These are phyloP conservation scores for Gonatopus flavifemur DNA, from an alignment of 1,140 invertebrate genomes.

Conservation along the genomic window DNA sequence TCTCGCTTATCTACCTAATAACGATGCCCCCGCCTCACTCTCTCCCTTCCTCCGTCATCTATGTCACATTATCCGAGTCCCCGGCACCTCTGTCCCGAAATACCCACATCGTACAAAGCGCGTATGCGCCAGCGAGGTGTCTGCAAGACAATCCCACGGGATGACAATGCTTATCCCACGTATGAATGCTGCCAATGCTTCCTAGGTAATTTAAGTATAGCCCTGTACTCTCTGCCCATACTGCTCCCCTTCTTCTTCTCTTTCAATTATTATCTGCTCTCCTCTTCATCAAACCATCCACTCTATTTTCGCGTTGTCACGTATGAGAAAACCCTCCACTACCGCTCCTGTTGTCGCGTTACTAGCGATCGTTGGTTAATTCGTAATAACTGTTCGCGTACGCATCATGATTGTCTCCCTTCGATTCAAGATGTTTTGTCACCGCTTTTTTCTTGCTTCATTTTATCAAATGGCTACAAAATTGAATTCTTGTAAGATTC, in stretches of 20 bases:
- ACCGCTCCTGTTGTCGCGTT: slow-evolving; percentile 9
- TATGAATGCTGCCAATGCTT: slow-evolving; percentile 37
- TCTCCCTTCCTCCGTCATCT: slow-evolving; percentile 13
- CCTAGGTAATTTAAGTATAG: slow-evolving; percentile 44
- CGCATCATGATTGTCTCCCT: neutral
- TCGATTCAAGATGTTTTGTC: neutral
- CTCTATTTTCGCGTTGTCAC: slow-evolving; percentile 8
- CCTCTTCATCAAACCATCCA: slow-evolving; percentile 3
- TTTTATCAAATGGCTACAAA: no score
- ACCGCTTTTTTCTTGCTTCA: neutral
- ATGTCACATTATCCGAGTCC: slow-evolving; percentile 3
- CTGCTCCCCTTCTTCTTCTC: neutral
- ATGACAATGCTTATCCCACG: slow-evolving; percentile 49
- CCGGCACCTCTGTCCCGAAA: slow-evolving; percentile 2
- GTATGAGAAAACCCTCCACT: slow-evolving; percentile 22
- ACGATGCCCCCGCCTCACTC: slow-evolving; percentile 37
- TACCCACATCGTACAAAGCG: slow-evolving; percentile 34
- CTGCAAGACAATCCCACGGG: slow-evolving; percentile 48
- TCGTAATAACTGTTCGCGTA: no score
- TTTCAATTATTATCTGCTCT: neutral
- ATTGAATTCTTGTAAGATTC: no score
- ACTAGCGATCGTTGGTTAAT: slow-evolving; percentile 24
- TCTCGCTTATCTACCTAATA: slow-evolving; percentile 53
- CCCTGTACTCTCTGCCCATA: neutral
- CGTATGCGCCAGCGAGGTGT: slow-evolving; percentile 43